phyloP scores from a whole-genome alignment of 1,140 invertebrate species.

The Cotesia vestalis region DNA sequence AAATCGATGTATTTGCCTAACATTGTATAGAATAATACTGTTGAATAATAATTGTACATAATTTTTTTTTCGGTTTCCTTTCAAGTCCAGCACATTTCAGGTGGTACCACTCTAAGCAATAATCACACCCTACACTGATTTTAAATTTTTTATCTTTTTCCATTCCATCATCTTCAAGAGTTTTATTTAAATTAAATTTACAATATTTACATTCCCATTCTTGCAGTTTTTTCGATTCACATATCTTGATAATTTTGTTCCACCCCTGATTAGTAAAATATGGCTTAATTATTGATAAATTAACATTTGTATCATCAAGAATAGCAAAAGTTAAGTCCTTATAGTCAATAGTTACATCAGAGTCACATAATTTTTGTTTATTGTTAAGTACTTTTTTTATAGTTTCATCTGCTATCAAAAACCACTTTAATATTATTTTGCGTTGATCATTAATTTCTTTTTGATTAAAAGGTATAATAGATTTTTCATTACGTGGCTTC shows the following conservation, averaged over 20 bases:
- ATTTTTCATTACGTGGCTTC: not conserved
- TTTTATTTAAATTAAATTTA: conserved; percentile 5
- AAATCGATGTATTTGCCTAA: too few relatives aligned
- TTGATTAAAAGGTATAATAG: conserved; percentile 15
- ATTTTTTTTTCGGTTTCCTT: conserved; percentile 6
- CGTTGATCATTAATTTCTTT: conserved; percentile 10
- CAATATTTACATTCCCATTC: conserved; percentile 16
- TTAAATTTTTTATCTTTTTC: conserved; percentile 1
- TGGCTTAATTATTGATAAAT: conserved; percentile 19
- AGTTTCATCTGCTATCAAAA: conserved; percentile 6
- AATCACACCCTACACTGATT: conserved; percentile 24
- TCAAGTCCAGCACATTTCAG: conserved; percentile 16
- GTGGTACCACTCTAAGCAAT: conserved; percentile 29
- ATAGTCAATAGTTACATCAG: not conserved
- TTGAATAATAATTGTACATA: too few relatives aligned
- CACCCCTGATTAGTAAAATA: conserved; percentile 28
- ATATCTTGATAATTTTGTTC: not conserved
- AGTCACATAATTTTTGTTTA: conserved; percentile 4
- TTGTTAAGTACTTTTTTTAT: not conserved
- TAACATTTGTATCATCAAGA: conserved; percentile 26
- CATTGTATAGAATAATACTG: too few relatives aligned
- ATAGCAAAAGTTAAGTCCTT: not conserved
- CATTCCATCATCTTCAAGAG: conserved; percentile 9
- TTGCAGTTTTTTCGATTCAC: not conserved
- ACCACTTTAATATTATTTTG: conserved; percentile 24